A percentile compares a stretch with the other conserved stretches of the same genome.
phyloP scores from a whole-genome alignment of 2,113 vertebrate species.

The Scatophagus argus region DNA sequence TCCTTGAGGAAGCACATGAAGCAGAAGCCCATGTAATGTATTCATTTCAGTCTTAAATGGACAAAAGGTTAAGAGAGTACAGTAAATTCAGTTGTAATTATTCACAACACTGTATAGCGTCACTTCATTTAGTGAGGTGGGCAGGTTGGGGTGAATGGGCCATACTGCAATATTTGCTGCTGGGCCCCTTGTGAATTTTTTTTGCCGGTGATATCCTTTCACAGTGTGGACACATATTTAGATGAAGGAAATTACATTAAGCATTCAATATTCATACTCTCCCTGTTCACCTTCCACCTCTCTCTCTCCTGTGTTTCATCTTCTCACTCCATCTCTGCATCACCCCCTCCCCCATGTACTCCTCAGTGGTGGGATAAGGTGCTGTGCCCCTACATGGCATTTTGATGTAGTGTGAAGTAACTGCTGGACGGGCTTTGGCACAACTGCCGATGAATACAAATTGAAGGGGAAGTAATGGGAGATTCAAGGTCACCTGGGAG shows the following conservation, averaged over 20 bases:
- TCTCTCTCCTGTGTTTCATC: slow-evolving; percentile 5
- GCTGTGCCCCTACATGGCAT: slow-evolving; percentile 58
- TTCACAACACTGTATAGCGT: slow-evolving; percentile 13
- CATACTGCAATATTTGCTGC: neutral
- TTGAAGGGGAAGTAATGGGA: slow-evolving; percentile 32
- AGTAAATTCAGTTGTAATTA: slow-evolving; percentile 23
- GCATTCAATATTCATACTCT: slow-evolving; percentile 70
- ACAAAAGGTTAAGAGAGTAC: slow-evolving; percentile 16
- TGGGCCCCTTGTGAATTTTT: neutral
- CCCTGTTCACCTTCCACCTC: slow-evolving; percentile 54
- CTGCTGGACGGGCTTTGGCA: slow-evolving; percentile 47
- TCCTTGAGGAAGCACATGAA: neutral
- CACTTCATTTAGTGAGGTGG: neutral
- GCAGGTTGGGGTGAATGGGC: neutral
- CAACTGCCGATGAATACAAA: slow-evolving; percentile 69
- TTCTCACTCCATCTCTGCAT: slow-evolving; percentile 16
- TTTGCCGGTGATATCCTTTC: slow-evolving; percentile 8
- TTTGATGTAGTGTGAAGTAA: slow-evolving; percentile 78
- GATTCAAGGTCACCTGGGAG: slow-evolving; percentile 72
- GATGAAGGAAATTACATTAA: slow-evolving; percentile 69
- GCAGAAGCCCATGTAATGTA: neutral
- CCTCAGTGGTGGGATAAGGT: slow-evolving; percentile 25
- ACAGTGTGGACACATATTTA: slow-evolving; percentile 11
- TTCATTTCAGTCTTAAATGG: neutral
- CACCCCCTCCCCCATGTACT: slow-evolving; percentile 6